Evolutionary conservation across 2,888 invertebrate genomes (phyloP).

Genomic region (Leptogaster cylindrica): DNA sequence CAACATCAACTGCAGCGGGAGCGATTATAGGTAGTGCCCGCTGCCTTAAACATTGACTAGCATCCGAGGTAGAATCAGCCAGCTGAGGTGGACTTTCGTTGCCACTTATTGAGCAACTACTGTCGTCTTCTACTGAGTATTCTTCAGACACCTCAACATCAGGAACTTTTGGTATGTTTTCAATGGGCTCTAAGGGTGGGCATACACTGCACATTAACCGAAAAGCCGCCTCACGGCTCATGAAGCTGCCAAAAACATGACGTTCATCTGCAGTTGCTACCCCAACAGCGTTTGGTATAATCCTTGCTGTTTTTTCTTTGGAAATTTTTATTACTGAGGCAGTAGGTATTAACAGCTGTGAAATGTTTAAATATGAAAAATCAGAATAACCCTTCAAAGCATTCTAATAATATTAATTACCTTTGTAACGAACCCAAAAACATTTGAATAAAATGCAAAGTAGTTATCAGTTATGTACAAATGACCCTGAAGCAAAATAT

Average conservation of each 20-base stretch:
- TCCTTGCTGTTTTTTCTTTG: constrained; percentile 91
- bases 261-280: constrained; percentile 79
- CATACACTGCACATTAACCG: constrained; percentile 87
- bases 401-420: constrained; percentile 63
- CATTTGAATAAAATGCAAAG: constrained; percentile 95
- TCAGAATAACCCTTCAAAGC: neutral
- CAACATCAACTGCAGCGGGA: constrained; percentile 30
- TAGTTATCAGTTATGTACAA: constrained; percentile 93
- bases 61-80: constrained; percentile 47
- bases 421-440: constrained; percentile 93
- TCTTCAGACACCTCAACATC: constrained; percentile 59
- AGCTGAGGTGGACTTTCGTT: constrained; percentile 62
- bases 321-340: constrained; percentile 84
- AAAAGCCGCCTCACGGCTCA: constrained; percentile 87
- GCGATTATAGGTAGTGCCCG: constrained; percentile 46
- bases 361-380: neutral
- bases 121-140: constrained; percentile 64
- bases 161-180: constrained; percentile 57
- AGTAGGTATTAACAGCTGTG: constrained; percentile 86
- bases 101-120: constrained; percentile 65
- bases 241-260: constrained; percentile 87
- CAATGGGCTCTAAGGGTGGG: constrained; percentile 65
- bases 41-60: constrained; percentile 52
- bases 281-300: constrained; percentile 94
- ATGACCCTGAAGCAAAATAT: constrained; percentile 90